These are phyloP conservation scores for Agrotis ipsilon DNA, from an alignment of 2,888 invertebrate genomes.

Conservation along the genomic window DNA sequence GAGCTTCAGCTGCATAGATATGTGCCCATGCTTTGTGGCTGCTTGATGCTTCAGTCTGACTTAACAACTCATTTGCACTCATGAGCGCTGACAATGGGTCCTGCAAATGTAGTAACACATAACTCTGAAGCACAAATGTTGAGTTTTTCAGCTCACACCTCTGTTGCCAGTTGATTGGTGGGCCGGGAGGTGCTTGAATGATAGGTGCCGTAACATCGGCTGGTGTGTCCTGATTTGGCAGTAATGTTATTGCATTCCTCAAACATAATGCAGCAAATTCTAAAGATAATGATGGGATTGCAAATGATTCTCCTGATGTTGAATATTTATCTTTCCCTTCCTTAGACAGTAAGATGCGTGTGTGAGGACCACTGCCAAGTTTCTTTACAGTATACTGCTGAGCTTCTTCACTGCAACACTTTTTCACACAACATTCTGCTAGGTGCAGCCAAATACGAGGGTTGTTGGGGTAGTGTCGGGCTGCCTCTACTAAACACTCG, in stretches of 20 bases:
- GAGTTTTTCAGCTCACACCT: constrained; percentile 92
- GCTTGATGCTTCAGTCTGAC: constrained; percentile 92
- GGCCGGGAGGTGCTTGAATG: constrained; percentile 92
- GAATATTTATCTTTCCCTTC: constrained; percentile 85
- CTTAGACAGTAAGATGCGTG: constrained; percentile 82
- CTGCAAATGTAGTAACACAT: constrained; percentile 96
- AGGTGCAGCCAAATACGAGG: constrained; percentile 97
- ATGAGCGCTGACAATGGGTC: constrained; percentile 95
- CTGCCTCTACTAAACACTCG: constrained; percentile 96
- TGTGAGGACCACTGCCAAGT: constrained; percentile 87
- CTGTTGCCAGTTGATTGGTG: constrained; percentile 92
- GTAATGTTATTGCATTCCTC: constrained; percentile 94
- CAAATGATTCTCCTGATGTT: constrained; percentile 93
- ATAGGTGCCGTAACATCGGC: constrained; percentile 76
- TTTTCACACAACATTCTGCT: constrained; percentile 97
- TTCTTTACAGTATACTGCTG: constrained; percentile 86
- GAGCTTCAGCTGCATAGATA: constrained; percentile 97
- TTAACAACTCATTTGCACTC: constrained; percentile 94
- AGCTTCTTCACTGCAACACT: constrained; percentile 91
- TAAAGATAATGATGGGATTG: constrained; percentile 96
- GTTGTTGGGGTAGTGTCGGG: constrained; percentile 96
- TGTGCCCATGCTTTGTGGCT: constrained; percentile 94
- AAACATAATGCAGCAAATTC: constrained; percentile 97
- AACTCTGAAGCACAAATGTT: constrained; percentile 95
- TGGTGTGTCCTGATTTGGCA: constrained; percentile 91